Evolutionary conservation across 2,888 invertebrate species (phyloP), one percentile per base, ranked within the genome.

Genomic region (Volucella inflata): DNA sequence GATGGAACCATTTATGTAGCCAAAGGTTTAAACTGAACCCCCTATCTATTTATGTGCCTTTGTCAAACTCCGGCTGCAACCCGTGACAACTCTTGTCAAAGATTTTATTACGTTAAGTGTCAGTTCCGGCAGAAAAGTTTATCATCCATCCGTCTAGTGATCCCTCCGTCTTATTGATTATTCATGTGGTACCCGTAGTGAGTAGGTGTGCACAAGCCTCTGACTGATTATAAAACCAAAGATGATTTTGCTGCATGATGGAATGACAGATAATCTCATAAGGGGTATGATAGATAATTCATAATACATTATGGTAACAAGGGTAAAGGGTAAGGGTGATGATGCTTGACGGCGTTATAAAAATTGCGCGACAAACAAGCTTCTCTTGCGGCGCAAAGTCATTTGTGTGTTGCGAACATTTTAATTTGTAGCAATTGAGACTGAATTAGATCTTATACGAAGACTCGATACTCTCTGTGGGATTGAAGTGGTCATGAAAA

Each of bases 91-190:
- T 30, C 30, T 4, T 6, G 30, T 30, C 2, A 40, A 65, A 51
- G 67, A 44, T 51, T 42, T 67, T n/a, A 64, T 64, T 64, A 48
- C 46, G 4, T 36, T 64, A 44, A 67, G 67, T 67, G 67, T 53
- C 53, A 51, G 36, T 10, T 65, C 42, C 30, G 30, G 30, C 6
- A 6, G 17, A 12, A 17, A 65, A 65, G 38, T 55, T 38, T 12
- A 38, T 12, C 40, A 11, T 42, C 14, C 8, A 10, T 40, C 0
- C 8, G 9, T 11, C 1, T 17, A 17, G 51, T 40, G 40, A 51
- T 42, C 51, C 40, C 16, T 42, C 30, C 30, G 51, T 36, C 8
- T 50, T 17, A 51, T 68, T 68, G 55, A 44, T 21, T 30, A 67
- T 67, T 67, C 42, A 67, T 44, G 44, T 67, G 67, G 30, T 30